Evolutionary conservation across 2,113 vertebrate genomes (phyloP).

Genomic region (Glaucidium brasilianum): DNA sequence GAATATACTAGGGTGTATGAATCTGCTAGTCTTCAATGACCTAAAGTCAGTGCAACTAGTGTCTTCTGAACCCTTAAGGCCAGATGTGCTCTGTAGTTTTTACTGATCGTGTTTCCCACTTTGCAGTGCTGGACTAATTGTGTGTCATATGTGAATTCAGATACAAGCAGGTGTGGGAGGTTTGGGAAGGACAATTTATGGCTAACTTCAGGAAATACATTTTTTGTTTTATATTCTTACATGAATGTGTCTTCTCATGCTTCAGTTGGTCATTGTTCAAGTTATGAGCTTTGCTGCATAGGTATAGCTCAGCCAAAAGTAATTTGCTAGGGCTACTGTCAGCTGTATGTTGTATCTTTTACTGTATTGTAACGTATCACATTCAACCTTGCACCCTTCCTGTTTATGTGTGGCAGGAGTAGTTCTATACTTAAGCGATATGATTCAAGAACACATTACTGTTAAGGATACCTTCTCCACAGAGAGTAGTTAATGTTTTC

Average conservation of each 20-base stretch:
- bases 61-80: not conserved
- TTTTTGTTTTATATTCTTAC: not conserved
- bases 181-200: not conserved
- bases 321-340: not conserved
- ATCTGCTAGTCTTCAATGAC: not conserved
- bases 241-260: not conserved
- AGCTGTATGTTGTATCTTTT: fast-evolving
- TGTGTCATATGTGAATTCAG: not conserved
- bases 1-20: not conserved
- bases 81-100: not conserved
- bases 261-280: not conserved
- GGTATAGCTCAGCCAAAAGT: not conserved
- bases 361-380: not conserved
- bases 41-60: not conserved
- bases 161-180: not conserved
- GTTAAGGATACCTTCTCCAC: not conserved
- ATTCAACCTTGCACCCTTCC: not conserved
- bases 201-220: not conserved
- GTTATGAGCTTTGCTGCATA: not conserved
- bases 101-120: not conserved
- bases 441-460: not conserved
- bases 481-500: not conserved
- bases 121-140: not conserved
- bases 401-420: not conserved
- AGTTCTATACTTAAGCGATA: not conserved